These are phyloP conservation scores for Danio rerio DNA, from an alignment of 2,113 vertebrate genomes.

Conservation along the genomic window DNA sequence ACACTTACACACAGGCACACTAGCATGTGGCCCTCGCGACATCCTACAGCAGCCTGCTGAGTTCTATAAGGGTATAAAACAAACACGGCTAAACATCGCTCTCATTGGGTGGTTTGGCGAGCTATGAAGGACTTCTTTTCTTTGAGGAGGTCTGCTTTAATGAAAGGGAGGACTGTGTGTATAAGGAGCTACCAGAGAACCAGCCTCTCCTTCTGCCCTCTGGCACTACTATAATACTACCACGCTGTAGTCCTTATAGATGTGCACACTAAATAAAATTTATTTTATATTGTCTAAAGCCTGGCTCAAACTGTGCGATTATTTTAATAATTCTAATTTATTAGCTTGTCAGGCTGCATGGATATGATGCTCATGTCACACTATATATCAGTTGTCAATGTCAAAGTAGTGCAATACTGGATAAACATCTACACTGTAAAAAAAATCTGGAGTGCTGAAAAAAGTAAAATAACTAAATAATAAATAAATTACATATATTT, in stretches of 20 bases:
- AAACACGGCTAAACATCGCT: slow-evolving; percentile 34
- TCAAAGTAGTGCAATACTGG: too few relatives aligned
- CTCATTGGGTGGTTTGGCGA: slow-evolving; percentile 36
- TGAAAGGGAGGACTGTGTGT: slow-evolving; percentile 78
- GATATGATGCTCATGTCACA: too few relatives aligned
- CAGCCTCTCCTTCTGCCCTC: slow-evolving; percentile 22
- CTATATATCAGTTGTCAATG: too few relatives aligned
- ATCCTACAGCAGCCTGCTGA: slow-evolving; percentile 4
- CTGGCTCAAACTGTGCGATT: too few relatives aligned
- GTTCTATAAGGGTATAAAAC: slow-evolving; percentile 36
- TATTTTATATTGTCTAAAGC: not conserved
- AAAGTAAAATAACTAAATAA: too few relatives aligned
- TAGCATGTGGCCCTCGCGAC: not conserved
- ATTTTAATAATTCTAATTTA: too few relatives aligned
- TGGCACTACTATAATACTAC: slow-evolving; percentile 14
- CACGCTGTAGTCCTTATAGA: not conserved
- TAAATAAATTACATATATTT: too few relatives aligned
- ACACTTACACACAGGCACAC: slow-evolving; percentile 22
- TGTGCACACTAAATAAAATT: not conserved
- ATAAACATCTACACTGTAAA: too few relatives aligned
- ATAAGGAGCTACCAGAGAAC: slow-evolving; percentile 27
- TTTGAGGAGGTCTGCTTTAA: slow-evolving; percentile 73
- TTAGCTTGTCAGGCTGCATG: too few relatives aligned
- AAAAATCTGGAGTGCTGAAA: too few relatives aligned
- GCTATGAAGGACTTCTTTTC: slow-evolving; percentile 59